Base-by-base conservation (phyloP, 2,113 vertebrate genomes). In the Platysteira castanea region DNA sequence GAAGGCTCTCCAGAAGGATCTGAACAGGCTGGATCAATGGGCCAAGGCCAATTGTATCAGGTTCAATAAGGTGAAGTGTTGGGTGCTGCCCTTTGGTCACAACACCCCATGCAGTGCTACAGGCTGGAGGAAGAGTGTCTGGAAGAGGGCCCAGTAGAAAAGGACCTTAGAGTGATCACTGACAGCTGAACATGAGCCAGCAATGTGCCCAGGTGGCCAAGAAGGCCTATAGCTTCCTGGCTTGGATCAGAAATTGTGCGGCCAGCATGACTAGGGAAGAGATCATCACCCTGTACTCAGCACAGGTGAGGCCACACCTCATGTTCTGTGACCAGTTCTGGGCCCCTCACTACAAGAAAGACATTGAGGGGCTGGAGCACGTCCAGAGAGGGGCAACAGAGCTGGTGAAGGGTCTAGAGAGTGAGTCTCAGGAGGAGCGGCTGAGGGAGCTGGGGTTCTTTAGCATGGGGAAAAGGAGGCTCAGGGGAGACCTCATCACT, bases 341-440 rank as follows among this genome's bases (percentile, higher is more conserved):
- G 33, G 18, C 15, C 12, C 15, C n/a, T 39, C 28, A 41, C 19
- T 13, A n/a, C 39, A 47, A 21, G 19, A 53, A 53, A 39, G 54
- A 61, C 28, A 39, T 2, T 30, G 65, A 87, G 24, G 84, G 14
- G 13, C 28, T 39, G 19, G 13, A 78, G 15, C 1, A 1, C n/a
- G 16, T n/a, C 56, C 41, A 79, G 64, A 47, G 56, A 70, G 41
- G 10, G 28, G 10, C 47, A 63, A 21, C 3, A 2, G n/a, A 70
- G n/a, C 2, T 41, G 28, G 30, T 11, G 30, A 87, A 47, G 16
- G n/a, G 24, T 63, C n/a, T 54, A 20, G 20, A 78, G 24, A 78
- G 13, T 11, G 16, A 54, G 30, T 54, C 8, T 4, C 6, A 13
- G 16, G 16, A 70, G 19, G 13, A 47, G n/a, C 1, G 0, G 19